Percentiles rank a stretch among this genome's conserved stretches.
phyloP scores from a whole-genome alignment of 2,113 vertebrate genomes.

The Varanus komodoensis region DNA sequence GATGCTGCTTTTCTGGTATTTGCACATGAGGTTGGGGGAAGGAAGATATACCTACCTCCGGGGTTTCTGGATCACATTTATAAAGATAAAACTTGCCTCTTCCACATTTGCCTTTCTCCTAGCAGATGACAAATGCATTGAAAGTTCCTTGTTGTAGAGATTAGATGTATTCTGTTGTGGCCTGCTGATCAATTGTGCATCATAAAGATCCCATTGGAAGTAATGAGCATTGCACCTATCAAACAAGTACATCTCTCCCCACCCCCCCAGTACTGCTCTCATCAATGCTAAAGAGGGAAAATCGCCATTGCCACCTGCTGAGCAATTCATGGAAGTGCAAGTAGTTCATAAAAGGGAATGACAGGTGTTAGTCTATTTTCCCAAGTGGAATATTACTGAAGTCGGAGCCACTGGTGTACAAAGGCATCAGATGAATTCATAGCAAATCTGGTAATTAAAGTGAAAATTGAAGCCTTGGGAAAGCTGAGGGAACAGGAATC shows the following conservation, averaged over 20 bases:
- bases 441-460: slow-evolving; percentile 27
- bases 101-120: too few species aligned
- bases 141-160: neutral
- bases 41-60: neutral
- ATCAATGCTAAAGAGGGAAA: neutral
- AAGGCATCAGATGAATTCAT: slow-evolving; percentile 33
- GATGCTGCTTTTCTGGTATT: neutral
- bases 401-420: neutral
- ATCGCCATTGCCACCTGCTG: slow-evolving; percentile 60
- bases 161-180: neutral
- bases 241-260: neutral
- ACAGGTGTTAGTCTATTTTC: neutral
- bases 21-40: neutral
- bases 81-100: neutral
- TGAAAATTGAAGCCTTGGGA: slow-evolving; percentile 55
- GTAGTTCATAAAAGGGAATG: neutral
- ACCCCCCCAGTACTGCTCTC: neutral
- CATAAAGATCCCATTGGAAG: neutral
- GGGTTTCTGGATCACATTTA: neutral
- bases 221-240: neutral
- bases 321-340: slow-evolving; percentile 10
- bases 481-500: slow-evolving; percentile 53
- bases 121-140: neutral
- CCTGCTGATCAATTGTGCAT: neutral
- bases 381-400: neutral